Evolutionary conservation across 2,888 invertebrate genomes (phyloP), one percentile per base, ranked within the genome.

Genomic region (Glyphotaelius pellucidus): DNA sequence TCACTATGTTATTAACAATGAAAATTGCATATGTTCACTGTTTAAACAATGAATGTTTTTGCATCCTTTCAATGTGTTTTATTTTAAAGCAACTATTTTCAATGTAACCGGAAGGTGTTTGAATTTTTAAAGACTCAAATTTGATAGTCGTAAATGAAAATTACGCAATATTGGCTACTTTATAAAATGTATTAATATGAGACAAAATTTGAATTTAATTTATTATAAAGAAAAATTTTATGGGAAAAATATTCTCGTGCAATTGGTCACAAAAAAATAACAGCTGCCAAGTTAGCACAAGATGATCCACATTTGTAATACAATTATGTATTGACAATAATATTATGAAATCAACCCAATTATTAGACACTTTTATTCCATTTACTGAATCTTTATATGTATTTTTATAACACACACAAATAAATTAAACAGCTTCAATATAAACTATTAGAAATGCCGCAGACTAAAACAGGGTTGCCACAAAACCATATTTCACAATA

Each of bases 371-470:
- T 32, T 80, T 80, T 81, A 81, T 81, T 30, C n/a, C 31, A 81
- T 81, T 81, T 81, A 81, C 32, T 81, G 4, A 67, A 67, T 15
- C 12, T 30, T 81, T 31, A 31, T 81, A 31, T 30, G 12, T 81
- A 81, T 81, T 81, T 30, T 31, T 31, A 12, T 30, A 81, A 81
- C 81, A 81, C 81, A 81, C 32, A 81, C 31, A 31, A 81, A 81
- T 31, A 81, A 81, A 81, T 19, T 31, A 81, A 81, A 81, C 30
- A 81, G 32, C 1, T 81, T 81, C 81, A 81, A 81, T 9, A 81
- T 81, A 81, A 80, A 81, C 81, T 14, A 32, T 81, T 81, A 81
- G 31, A 81, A 81, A 81, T 81, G 81, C 81, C 81, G 12, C 81
- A 30, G 81, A 81, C 30, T 31, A 31, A n/a, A 81, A 81, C 30